These are phyloP conservation scores for Eristalis tenax DNA, from an alignment of 2,888 invertebrate genomes.

Conservation along the genomic window DNA sequence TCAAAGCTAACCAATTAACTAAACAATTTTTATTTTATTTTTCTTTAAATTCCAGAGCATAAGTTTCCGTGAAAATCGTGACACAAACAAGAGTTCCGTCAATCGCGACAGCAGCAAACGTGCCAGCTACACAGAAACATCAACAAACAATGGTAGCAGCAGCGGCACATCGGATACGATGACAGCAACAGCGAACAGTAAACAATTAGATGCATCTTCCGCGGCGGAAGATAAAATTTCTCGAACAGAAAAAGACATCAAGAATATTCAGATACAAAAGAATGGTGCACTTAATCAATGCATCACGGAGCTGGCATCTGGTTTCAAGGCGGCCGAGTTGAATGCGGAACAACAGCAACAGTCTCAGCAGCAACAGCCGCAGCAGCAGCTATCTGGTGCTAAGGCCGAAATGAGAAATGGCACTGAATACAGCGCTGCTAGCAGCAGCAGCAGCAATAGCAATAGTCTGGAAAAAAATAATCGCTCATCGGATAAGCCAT, in stretches of 20 bases:
- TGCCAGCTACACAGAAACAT: constrained; percentile 59
- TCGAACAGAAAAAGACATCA: constrained; percentile 78
- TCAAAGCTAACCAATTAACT: not conserved
- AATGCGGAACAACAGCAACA: constrained; percentile 79
- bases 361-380: constrained; percentile 52
- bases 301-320: constrained; percentile 87
- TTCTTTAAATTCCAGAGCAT: constrained; percentile 55
- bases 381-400: constrained; percentile 41
- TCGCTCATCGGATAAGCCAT: constrained; percentile 73
- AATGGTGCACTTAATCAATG: constrained; percentile 83
- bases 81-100: constrained; percentile 47
- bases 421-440: constrained; percentile 20
- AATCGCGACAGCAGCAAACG: constrained; percentile 72
- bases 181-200: constrained; percentile 65
- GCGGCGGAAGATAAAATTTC: constrained; percentile 77
- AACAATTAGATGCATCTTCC: constrained; percentile 70
- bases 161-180: constrained; percentile 39
- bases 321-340: constrained; percentile 82
- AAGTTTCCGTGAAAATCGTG: constrained; percentile 57
- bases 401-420: constrained; percentile 73
- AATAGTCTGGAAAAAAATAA: constrained; percentile 69
- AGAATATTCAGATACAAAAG: constrained; percentile 76
- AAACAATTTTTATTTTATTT: not conserved
- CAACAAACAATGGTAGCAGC: constrained; percentile 60
- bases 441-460: constrained; percentile 80